Evolutionary conservation across 2,113 vertebrate species (phyloP).

Genomic region (Alectura lathami): DNA sequence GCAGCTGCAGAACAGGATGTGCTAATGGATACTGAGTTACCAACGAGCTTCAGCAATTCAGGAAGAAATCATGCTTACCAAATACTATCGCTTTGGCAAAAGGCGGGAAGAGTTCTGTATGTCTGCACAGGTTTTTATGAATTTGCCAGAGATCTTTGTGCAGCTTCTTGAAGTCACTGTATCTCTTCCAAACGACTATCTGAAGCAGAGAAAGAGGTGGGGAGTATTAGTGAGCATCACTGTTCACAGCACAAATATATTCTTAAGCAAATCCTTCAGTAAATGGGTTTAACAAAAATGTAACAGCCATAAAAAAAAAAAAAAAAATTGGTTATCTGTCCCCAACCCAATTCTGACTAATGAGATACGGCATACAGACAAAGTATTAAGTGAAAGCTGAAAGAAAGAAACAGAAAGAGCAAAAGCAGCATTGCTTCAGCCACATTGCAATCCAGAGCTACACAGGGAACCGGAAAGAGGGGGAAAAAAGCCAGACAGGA

Average conservation of each 20-base stretch:
- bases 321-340: neutral
- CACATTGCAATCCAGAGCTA: neutral
- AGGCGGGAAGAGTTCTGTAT: constrained; percentile 93
- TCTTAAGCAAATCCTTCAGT: neutral
- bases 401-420: neutral
- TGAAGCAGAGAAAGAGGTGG: constrained; percentile 67
- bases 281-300: neutral
- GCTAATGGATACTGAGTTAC: neutral
- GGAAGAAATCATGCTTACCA: constrained; percentile 82
- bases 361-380: neutral
- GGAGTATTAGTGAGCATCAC: constrained; percentile 12
- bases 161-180: constrained; percentile 97
- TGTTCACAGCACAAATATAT: neutral
- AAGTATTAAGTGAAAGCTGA: neutral
- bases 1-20: neutral
- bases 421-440: neutral
- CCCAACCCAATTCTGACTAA: neutral
- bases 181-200: constrained; percentile 98
- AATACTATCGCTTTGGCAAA: constrained; percentile 97
- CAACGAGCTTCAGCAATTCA: constrained; percentile 25
- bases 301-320: neutral
- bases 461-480: neutral
- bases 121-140: constrained; percentile 89
- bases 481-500: neutral
- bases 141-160: constrained; percentile 96